phyloP scores from a whole-genome alignment of 2,888 invertebrate genomes.

The Glyphotaelius pellucidus region DNA sequence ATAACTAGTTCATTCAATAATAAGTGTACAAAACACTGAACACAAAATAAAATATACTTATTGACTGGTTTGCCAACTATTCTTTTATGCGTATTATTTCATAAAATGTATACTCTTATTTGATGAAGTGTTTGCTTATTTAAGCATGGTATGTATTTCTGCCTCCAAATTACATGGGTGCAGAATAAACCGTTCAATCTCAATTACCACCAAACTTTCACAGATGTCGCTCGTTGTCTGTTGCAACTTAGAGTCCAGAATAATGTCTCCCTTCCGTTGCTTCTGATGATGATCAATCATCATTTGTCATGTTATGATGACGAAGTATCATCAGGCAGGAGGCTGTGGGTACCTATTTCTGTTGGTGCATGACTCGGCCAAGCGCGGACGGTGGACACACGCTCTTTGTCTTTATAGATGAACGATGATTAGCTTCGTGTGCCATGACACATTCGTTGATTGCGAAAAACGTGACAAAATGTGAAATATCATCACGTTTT shows the following conservation, averaged over 20 bases:
- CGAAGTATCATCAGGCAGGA: not conserved
- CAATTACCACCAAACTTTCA: not conserved
- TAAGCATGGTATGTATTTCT: not conserved
- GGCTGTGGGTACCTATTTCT: not conserved
- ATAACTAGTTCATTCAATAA: no score
- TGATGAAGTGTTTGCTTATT: no score
- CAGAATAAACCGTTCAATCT: not conserved
- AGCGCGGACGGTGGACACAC: not conserved
- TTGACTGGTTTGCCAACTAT: no score
- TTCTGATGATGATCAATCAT: not conserved
- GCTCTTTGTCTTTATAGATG: not conserved
- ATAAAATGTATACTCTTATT: no score
- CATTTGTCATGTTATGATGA: not conserved
- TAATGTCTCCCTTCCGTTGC: not conserved
- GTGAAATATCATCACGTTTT: not conserved
- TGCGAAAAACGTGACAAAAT: not conserved
- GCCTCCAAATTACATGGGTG: not conserved
- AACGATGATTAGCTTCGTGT: not conserved
- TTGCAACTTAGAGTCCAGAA: not conserved
- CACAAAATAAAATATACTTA: no score
- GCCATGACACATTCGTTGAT: not conserved
- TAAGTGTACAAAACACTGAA: no score
- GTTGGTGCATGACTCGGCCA: not conserved
- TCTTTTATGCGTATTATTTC: no score
- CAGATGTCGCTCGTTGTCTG: not conserved